A percentile compares a stretch with the other conserved stretches of the same genome.
These are phyloP conservation scores for Ataeniobius toweri DNA, from an alignment of 2,797 vertebrate genomes.

Conservation along the genomic window DNA sequence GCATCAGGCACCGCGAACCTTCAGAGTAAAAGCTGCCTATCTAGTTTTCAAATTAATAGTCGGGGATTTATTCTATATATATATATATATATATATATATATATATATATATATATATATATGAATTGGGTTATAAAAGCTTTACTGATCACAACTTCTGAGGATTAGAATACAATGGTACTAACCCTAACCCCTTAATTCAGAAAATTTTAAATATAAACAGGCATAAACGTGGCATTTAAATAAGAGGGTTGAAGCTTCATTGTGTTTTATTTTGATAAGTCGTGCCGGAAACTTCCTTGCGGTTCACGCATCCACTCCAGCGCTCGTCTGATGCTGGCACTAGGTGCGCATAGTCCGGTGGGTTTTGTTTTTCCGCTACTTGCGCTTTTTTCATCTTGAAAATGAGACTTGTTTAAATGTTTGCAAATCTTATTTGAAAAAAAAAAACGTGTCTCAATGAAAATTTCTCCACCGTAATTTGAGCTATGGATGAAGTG, in stretches of 20 bases:
- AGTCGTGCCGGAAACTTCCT: neutral
- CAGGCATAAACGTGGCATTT: neutral
- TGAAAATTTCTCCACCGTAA: neutral
- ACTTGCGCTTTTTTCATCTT: neutral
- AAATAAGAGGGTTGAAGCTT: neutral
- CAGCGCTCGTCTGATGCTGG: neutral
- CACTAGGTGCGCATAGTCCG: conserved; percentile 24
- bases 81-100: no score
- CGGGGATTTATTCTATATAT: neutral
- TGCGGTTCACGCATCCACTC: neutral
- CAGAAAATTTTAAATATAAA: neutral
- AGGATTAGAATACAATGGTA: no score
- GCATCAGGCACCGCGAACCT: conserved; percentile 1
- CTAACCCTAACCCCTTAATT: neutral
- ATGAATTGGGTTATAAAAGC: neutral
- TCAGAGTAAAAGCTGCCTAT: conserved; percentile 42
- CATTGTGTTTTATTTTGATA: conserved; percentile 61
- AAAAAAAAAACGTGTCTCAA: neutral
- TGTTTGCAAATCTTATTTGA: conserved; percentile 1
- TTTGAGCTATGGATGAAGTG: conserved; percentile 15
- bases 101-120: neutral
- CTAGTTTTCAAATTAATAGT: neutral
- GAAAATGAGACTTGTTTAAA: conserved; percentile 1
- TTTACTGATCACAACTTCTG: neutral
- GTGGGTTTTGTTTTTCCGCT: conserved; percentile 3